Evolutionary conservation across 2,888 invertebrate genomes (phyloP).

Genomic region (Halocaridina rubra): DNA sequence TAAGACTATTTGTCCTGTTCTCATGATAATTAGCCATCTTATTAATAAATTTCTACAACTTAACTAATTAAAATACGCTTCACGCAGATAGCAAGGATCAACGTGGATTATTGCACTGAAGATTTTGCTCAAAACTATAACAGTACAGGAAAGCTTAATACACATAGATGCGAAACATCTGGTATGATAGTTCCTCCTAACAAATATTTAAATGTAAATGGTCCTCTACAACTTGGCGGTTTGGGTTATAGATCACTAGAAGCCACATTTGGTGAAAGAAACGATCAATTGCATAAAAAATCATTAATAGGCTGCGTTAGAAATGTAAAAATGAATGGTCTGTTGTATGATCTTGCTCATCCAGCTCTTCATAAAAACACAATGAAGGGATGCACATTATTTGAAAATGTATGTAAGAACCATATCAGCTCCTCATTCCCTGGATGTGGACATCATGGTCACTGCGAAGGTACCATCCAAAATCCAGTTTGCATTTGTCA

Average conservation of each 20-base stretch:
- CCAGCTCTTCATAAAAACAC: constrained; percentile 87
- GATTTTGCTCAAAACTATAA: constrained; percentile 90
- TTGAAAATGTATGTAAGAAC: constrained; percentile 87
- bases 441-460: constrained; percentile 90
- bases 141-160: constrained; percentile 89
- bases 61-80: constrained; percentile 13
- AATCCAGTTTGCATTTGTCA: constrained; percentile 87
- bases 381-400: constrained; percentile 90
- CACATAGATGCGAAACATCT: constrained; percentile 88
- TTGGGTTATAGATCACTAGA: constrained; percentile 85
- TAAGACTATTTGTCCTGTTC: not conserved
- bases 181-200: constrained; percentile 93
- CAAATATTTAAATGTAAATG: constrained; percentile 94
- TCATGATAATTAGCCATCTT: not conserved
- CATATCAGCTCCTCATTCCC: constrained; percentile 77
- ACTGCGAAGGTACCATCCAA: constrained; percentile 87
- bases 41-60: not conserved
- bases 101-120: constrained; percentile 92
- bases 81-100: constrained; percentile 82
- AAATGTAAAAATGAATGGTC: constrained; percentile 95
- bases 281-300: constrained; percentile 89
- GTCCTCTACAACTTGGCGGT: constrained; percentile 94
- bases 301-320: constrained; percentile 96
- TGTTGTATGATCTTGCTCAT: constrained; percentile 91
- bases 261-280: constrained; percentile 86